Conservation (phyloP, 2,797 vertebrate species). For the Masticophis lateralis region DNA sequence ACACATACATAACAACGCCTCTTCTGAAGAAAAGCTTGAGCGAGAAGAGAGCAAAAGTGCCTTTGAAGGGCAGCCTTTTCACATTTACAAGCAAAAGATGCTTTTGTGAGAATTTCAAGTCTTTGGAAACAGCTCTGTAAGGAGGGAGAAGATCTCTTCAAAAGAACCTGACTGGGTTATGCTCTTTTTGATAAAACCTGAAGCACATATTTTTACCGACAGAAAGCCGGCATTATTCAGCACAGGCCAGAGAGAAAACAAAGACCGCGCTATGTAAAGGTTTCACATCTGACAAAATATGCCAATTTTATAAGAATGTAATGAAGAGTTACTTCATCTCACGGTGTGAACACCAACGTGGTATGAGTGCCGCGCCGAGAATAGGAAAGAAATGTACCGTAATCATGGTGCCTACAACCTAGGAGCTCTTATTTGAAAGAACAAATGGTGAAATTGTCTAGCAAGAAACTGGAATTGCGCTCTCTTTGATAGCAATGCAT, state of each 20-base stretch:
- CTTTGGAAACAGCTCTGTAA: constrained; percentile 10
- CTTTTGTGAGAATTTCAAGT: neutral
- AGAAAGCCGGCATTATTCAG: neutral
- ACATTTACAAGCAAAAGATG: neutral
- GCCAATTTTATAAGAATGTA: neutral
- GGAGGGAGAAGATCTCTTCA: neutral
- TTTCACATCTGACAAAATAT: neutral
- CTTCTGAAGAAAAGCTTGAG: neutral
- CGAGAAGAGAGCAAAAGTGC: neutral
- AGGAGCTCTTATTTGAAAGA: neutral
- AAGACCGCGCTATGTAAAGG: neutral
- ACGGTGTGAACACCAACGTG: neutral
- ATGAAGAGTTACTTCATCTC: neutral
- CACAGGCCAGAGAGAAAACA: neutral
- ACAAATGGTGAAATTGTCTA: neutral
- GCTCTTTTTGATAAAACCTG: neutral
- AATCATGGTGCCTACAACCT: neutral
- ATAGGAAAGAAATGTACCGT: neutral
- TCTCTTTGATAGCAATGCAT: neutral
- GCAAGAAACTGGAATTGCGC: neutral
- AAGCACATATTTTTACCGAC: neutral
- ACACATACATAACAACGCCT: neutral
- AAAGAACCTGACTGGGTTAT: neutral
- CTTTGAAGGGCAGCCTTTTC: neutral
- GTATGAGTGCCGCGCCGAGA: neutral